A percentile compares a stretch with the other conserved stretches of the same genome.
phyloP scores from a whole-genome alignment of 2,888 invertebrate species.

The Hipparchia sbordonii region DNA sequence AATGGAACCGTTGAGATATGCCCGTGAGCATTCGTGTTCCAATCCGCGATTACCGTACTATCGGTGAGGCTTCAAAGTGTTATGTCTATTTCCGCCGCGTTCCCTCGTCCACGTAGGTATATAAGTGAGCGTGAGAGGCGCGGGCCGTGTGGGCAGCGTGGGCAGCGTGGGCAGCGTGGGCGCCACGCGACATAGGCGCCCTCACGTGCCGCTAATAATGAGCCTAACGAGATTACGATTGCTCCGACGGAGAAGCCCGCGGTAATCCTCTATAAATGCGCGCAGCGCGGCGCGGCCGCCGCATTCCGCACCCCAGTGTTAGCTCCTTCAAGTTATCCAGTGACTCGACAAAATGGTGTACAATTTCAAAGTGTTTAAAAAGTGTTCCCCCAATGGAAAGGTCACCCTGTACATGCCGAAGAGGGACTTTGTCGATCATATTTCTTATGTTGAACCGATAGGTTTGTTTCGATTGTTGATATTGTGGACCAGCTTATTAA shows the following conservation, averaged over 20 bases:
- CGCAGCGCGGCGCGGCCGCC: conserved; percentile 25
- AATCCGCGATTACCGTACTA: not conserved
- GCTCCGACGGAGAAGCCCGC: conserved; percentile 59
- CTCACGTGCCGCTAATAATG: conserved; percentile 56
- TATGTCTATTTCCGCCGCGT: not conserved
- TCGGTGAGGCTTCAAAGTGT: not conserved
- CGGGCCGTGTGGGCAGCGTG: conserved; percentile 15
- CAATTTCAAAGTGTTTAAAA: conserved; percentile 96
- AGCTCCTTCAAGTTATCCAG: conserved; percentile 2
- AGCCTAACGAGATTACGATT: conserved; percentile 63
- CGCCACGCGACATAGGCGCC: conserved; percentile 6
- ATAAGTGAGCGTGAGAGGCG: not conserved
- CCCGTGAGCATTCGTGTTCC: not conserved
- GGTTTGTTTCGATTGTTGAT: conserved; percentile 72
- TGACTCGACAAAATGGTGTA: conserved; percentile 87
- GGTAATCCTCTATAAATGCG: conserved; percentile 68
- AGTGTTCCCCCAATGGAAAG: conserved; percentile 94
- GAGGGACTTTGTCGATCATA: conserved; percentile 94
- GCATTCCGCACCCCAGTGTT: conserved; percentile 31
- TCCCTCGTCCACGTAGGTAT: not conserved
- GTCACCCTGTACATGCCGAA: conserved; percentile 93
- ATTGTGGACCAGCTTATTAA: too few relatives aligned
- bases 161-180: conserved; percentile 11
- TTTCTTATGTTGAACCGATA: conserved; percentile 92
- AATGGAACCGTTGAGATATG: not conserved